Evolutionary conservation across 2,888 invertebrate species (phyloP), one percentile per base, ranked within the genome.

Genomic region (Xylophagus ater): DNA sequence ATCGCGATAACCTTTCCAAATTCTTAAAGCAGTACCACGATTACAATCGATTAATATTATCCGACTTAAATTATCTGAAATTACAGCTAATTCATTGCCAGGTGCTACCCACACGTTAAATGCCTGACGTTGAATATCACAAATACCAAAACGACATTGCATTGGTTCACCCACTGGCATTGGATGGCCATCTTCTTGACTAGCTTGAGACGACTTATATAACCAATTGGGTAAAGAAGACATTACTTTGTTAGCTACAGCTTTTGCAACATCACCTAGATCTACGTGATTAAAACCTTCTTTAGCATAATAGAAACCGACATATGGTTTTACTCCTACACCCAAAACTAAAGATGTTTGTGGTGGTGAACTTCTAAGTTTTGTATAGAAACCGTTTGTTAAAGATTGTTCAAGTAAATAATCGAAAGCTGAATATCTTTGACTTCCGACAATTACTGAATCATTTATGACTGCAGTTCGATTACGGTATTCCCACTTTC

Each of bases 1-100:
- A 58, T 96, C 90, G 35, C 96, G 72, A 61, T 92, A 97, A 4
- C 97, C 96, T 69, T 96, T 96, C 74, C 93, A 92, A 56, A 94
- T 78, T 36, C 89, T 72, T 25, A 93, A 66, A 17, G 85, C 77
- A 37, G 83, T 72, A 2, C 92, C 89, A 48, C 74, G 74, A 33
- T 72, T 72, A 10, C 86, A 77, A 63, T 97, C 93, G 21, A 97
- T 65, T 12, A 98, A 68, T 29, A 84, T 74, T 1, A 97, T 84
- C 41, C 97, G 74, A 18, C 94, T 94, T 54, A 88, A 74, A 49
- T 77, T 78, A 63, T 97, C 97, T 0, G 83, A 74, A 28, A 89
- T 71, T 0, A 82, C 86, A 1, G 86, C 86, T 4, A 92, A 68
- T 20, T 77, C 74, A 42, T 81, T 58, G 3, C 55, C 55, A 0